A percentile compares a stretch with the other conserved stretches of the same genome.
phyloP scores from a whole-genome alignment of 2,113 vertebrate genomes.

The Paralichthys olivaceus region DNA sequence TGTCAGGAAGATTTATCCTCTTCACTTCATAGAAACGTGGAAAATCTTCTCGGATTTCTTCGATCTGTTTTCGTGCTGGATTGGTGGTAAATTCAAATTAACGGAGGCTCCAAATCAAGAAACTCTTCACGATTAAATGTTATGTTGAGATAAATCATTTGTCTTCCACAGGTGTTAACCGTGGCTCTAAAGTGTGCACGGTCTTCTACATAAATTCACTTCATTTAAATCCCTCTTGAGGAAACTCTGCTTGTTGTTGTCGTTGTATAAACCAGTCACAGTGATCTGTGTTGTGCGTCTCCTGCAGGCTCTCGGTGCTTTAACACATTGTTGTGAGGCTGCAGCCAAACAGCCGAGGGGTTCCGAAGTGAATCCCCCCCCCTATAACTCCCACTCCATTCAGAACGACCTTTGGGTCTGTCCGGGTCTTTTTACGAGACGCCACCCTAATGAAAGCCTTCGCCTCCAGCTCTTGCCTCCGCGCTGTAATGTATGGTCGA shows the following conservation, averaged over 20 bases:
- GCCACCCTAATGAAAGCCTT: slow-evolving; percentile 56
- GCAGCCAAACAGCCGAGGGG: neutral
- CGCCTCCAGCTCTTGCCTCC: slow-evolving; percentile 48
- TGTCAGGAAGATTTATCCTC: neutral
- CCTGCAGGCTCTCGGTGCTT: neutral
- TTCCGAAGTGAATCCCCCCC: neutral
- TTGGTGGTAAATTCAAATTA: neutral
- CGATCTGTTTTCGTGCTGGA: neutral
- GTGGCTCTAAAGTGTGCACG: neutral
- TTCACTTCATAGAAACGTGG: too few relatives aligned
- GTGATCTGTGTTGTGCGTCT: slow-evolving; percentile 6
- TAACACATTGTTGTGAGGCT: slow-evolving; percentile 2
- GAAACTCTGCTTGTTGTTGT: neutral
- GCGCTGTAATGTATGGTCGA: slow-evolving; percentile 49
- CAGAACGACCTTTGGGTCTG: slow-evolving; percentile 50
- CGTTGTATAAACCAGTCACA: neutral
- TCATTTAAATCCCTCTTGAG: neutral
- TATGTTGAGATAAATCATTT: neutral
- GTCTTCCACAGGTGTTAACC: too few relatives aligned
- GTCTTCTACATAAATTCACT: neutral
- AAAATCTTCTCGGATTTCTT: neutral
- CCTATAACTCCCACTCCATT: slow-evolving; percentile 11
- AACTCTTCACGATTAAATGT: neutral
- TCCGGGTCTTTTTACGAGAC: slow-evolving; percentile 24
- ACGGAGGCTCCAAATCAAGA: neutral